These are phyloP conservation scores for Sinonovacula constricta DNA, from an alignment of 1,140 invertebrate species.

Conservation along the genomic window DNA sequence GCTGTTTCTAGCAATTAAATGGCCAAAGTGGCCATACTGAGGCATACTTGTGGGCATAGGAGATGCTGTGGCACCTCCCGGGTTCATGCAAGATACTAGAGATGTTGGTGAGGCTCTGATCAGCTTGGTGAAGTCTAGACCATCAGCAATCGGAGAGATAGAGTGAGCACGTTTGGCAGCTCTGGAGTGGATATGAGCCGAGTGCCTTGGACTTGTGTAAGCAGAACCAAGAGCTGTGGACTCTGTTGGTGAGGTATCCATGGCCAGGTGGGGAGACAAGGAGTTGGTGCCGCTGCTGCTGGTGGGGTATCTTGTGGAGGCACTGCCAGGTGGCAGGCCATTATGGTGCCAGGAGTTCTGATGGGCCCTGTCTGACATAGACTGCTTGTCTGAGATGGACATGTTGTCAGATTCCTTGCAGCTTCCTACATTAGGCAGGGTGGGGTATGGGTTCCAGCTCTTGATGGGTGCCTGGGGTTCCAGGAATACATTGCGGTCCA, in stretches of 20 bases:
- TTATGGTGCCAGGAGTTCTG: conserved; percentile 54
- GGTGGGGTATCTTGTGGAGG: conserved; percentile 50
- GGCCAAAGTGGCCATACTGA: conserved; percentile 89
- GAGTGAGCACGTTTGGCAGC: conserved; percentile 90
- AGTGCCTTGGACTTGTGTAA: conserved; percentile 73
- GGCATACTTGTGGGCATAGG: conserved; percentile 66
- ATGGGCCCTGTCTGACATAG: conserved; percentile 51
- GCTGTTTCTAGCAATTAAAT: conserved; percentile 88
- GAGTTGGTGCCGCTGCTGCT: conserved; percentile 64
- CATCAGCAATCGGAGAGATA: conserved; percentile 96
- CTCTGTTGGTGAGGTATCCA: conserved; percentile 67
- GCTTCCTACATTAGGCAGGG: conserved; percentile 58
- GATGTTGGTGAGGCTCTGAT: conserved; percentile 97
- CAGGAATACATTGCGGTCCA: conserved; percentile 67
- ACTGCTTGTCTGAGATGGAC: conserved; percentile 56
- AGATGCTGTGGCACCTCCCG: conserved; percentile 85
- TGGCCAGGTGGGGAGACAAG: conserved; percentile 72
- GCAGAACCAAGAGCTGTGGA: conserved; percentile 57
- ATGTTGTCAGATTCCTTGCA: conserved; percentile 48
- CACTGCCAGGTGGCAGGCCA: conserved; percentile 44
- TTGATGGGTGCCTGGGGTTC: conserved; percentile 67
- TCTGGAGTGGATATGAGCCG: conserved; percentile 67
- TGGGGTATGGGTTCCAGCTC: conserved; percentile 69
- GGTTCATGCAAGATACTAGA: conserved; percentile 92
- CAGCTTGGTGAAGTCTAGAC: conserved; percentile 92